phyloP scores from a whole-genome alignment of 2,888 invertebrate species.

The Cremastinae sp. region DNA sequence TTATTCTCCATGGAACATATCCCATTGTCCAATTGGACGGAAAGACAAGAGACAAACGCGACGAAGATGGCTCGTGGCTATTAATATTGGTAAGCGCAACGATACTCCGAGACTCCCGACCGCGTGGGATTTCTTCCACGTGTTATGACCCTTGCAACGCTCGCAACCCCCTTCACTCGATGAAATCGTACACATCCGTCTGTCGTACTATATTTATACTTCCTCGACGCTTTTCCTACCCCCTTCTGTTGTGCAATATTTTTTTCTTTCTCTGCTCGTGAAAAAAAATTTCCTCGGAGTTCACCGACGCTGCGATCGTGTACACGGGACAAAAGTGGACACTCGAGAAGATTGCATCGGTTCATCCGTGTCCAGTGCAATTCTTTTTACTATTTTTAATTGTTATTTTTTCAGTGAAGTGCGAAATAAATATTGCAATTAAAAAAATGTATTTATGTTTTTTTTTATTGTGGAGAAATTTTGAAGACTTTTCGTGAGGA shows the following conservation, averaged over 20 bases:
- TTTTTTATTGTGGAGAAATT: too few species aligned
- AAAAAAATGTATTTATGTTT: not conserved
- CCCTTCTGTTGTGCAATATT: constrained; percentile 12
- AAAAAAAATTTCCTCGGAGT: constrained; percentile 47
- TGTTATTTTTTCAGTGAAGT: too few species aligned
- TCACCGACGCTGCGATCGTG: constrained; percentile 27
- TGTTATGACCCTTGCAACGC: constrained; percentile 37
- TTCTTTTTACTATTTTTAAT: too few species aligned
- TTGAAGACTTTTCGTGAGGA: too few species aligned
- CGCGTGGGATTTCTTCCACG: constrained; percentile 50
- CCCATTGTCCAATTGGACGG: constrained; percentile 27
- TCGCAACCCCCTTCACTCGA: constrained; percentile 22
- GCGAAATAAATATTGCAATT: not conserved
- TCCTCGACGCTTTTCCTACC: constrained; percentile 32
- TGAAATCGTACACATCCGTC: not conserved
- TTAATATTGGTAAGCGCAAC: constrained; percentile 27
- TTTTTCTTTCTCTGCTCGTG: constrained; percentile 14
- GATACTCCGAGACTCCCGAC: constrained; percentile 42
- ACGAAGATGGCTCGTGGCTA: constrained; percentile 35
- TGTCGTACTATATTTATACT: not conserved
- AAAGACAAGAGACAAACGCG: constrained; percentile 13
- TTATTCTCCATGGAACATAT: constrained; percentile 6
- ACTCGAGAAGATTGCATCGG: too few species aligned
- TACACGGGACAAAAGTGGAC: too few species aligned
- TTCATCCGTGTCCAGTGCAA: too few species aligned